A percentile compares a stretch with the other conserved stretches of the same genome.
Evolutionary conservation across 2,113 vertebrate species (phyloP).

Genomic region (Scolopax mira): DNA sequence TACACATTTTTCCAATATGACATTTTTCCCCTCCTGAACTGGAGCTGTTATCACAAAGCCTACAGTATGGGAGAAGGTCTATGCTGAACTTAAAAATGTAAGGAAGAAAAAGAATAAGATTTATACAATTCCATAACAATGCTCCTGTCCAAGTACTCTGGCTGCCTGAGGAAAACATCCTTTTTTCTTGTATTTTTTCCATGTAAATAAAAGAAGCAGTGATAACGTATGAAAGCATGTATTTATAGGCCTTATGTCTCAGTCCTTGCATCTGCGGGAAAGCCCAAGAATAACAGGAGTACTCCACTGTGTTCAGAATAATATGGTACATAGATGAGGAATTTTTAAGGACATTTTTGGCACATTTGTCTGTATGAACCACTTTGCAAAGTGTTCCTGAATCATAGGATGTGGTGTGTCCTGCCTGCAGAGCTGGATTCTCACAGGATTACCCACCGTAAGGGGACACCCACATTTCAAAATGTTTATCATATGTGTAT

Average conservation of each 20-base stretch:
- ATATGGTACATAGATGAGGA: neutral
- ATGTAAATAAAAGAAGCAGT: neutral
- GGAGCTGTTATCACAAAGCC: neutral
- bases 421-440: neutral
- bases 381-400: neutral
- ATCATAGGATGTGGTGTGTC: neutral
- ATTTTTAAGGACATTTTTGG: neutral
- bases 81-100: neutral
- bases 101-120: neutral
- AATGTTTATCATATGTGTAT: neutral
- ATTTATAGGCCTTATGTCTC: neutral
- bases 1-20: slow-evolving; percentile 32
- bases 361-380: neutral
- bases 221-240: neutral
- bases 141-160: neutral
- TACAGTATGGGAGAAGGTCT: neutral
- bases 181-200: neutral
- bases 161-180: neutral
- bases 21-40: neutral
- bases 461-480: neutral
- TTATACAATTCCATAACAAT: neutral
- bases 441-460: neutral
- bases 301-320: neutral
- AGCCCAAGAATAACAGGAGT: neutral
- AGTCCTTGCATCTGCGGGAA: neutral